phyloP scores from a whole-genome alignment of 2,888 invertebrate genomes.

The Digitonthophagus gazella region DNA sequence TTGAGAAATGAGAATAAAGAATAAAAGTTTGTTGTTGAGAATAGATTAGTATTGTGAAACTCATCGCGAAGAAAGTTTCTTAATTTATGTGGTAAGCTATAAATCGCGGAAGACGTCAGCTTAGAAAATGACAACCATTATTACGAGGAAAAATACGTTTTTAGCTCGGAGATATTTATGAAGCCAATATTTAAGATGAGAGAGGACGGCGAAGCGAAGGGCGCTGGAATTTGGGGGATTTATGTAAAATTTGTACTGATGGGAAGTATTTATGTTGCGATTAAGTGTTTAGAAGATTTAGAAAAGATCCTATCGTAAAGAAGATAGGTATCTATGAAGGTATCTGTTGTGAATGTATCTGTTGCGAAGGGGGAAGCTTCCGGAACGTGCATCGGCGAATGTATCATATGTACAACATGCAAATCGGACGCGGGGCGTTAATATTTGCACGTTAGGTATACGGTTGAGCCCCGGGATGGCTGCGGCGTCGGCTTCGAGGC shows the following conservation, averaged over 20 bases:
- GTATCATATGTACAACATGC: constrained; percentile 28
- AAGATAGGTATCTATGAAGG: no score
- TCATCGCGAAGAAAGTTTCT: constrained; percentile 37
- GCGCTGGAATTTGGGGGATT: not conserved
- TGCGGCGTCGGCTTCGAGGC: constrained; percentile 29
- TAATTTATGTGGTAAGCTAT: constrained; percentile 44
- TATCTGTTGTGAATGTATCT: no score
- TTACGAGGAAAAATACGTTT: constrained; percentile 46
- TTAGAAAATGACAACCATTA: constrained; percentile 49
- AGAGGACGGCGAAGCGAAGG: constrained; percentile 33
- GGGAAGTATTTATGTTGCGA: no score
- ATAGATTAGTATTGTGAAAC: not conserved
- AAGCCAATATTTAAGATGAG: constrained; percentile 47
- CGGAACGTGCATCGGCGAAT: no score
- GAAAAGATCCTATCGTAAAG: no score
- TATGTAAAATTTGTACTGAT: constrained; percentile 9
- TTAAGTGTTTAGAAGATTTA: no score
- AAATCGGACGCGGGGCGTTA: constrained; percentile 31
- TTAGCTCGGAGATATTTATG: constrained; percentile 48
- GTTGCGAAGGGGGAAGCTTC: no score
- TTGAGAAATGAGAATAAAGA: not conserved
- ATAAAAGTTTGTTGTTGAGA: not conserved
- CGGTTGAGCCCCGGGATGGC: no score
- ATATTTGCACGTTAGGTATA: constrained; percentile 36
- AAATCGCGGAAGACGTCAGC: constrained; percentile 40